phyloP scores from a whole-genome alignment of 2,797 vertebrate species.

The Presbytis comata region DNA sequence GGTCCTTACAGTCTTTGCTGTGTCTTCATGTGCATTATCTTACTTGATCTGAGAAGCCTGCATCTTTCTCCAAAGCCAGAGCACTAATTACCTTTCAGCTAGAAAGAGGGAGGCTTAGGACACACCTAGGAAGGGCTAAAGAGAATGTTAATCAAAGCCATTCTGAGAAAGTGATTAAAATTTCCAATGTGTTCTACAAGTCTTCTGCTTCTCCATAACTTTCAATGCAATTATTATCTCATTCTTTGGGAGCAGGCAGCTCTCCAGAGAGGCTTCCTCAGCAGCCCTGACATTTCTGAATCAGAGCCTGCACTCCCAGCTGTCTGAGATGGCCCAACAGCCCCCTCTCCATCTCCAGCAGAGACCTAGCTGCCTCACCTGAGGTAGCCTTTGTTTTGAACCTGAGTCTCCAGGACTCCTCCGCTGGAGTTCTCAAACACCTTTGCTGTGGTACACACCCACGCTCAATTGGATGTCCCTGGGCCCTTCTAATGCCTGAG shows the following conservation, averaged over 20 bases:
- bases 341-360: not conserved
- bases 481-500: not conserved
- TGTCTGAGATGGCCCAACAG: not conserved
- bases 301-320: conserved; percentile 7
- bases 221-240: conserved; percentile 65
- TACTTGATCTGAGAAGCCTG: not conserved
- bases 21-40: not conserved
- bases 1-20: not conserved
- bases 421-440: not conserved
- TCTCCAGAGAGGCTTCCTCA: conserved; percentile 60
- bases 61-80: not conserved
- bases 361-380: not conserved
- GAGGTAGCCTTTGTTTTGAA: conserved; percentile 3
- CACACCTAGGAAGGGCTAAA: conserved; percentile 46
- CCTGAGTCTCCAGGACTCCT: not conserved
- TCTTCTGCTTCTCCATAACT: conserved; percentile 58
- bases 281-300: conserved; percentile 62
- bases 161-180: conserved; percentile 75
- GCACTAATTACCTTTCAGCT: conserved; percentile 60
- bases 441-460: not conserved
- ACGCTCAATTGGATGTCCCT: not conserved
- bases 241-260: conserved; percentile 51
- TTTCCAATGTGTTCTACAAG: conserved; percentile 47
- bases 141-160: conserved; percentile 67
- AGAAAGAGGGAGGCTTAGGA: conserved; percentile 40